Conservation (phyloP, 2,797 vertebrate species). For the Falco columbarius region DNA sequence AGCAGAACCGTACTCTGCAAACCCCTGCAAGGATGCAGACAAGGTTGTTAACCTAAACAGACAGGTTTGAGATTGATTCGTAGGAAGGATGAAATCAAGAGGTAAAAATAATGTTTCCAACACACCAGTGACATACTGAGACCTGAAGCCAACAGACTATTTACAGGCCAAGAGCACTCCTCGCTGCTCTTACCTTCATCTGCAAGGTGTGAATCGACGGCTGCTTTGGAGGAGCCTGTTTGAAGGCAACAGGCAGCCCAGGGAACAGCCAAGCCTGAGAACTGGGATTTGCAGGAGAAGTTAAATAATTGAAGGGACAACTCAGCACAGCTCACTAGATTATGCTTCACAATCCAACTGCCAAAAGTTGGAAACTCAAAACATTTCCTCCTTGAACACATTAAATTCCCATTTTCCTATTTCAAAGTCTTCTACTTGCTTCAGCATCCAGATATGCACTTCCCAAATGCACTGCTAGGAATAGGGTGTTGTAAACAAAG, state of each 20-base stretch:
- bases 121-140: background rate
- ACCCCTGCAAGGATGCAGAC: background rate
- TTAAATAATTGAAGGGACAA: background rate
- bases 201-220: background rate
- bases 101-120: conserved; percentile 46
- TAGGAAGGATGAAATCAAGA: conserved; percentile 40
- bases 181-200: conserved; percentile 1
- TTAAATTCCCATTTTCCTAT: background rate
- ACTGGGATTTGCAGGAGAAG: background rate
- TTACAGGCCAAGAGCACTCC: background rate
- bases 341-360: background rate
- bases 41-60: background rate
- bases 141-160: background rate
- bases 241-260: background rate
- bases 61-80: background rate
- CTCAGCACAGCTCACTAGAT: background rate
- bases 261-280: background rate
- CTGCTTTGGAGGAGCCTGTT: background rate
- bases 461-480: conserved; percentile 21
- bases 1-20: background rate
- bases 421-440: background rate
- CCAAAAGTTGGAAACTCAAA: background rate
- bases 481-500: conserved; percentile 8
- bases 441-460: background rate
- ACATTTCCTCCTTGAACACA: background rate